Evolutionary conservation across 2,113 vertebrate genomes (phyloP).

Genomic region (Lanius ludovicianus): DNA sequence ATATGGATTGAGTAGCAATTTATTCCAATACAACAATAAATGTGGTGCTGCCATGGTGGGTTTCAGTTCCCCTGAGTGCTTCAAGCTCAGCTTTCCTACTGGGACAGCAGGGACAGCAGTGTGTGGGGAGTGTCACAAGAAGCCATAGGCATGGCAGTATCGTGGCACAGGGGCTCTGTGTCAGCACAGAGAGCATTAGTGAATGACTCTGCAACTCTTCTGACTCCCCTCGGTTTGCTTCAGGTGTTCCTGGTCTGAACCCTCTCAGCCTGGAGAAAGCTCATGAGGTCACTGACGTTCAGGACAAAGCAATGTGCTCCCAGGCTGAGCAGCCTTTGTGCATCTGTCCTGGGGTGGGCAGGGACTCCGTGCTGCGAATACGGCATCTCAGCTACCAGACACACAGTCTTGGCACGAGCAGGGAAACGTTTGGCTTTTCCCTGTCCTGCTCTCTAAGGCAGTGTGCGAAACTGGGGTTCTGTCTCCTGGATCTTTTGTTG

Average conservation of each 20-base stretch:
- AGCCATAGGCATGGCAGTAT: rapidly evolving
- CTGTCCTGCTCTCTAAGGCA: neutral
- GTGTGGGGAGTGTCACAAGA: neutral
- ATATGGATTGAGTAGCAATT: neutral
- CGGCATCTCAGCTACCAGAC: neutral
- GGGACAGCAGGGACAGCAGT: too few relatives aligned
- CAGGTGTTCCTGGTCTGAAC: neutral
- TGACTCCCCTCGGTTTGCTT: neutral
- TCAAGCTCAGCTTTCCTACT: rapidly evolving
- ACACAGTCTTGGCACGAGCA: neutral
- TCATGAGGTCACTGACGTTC: rapidly evolving
- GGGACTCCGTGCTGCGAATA: rapidly evolving
- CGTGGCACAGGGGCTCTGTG: rapidly evolving
- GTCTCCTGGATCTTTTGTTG: neutral
- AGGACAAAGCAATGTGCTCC: neutral
- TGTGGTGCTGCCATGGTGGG: rapidly evolving
- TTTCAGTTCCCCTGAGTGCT: neutral
- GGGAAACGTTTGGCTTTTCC: neutral
- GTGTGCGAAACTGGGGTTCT: rapidly evolving
- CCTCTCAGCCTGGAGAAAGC: rapidly evolving
- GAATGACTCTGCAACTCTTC: rapidly evolving
- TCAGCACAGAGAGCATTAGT: rapidly evolving
- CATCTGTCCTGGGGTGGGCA: neutral
- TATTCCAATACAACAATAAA: neutral
- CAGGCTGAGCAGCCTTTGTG: neutral